A percentile compares a stretch with the other conserved stretches of the same genome.
Evolutionary conservation across 2,113 vertebrate genomes (phyloP).

Genomic region (Hyperopisus bebe): DNA sequence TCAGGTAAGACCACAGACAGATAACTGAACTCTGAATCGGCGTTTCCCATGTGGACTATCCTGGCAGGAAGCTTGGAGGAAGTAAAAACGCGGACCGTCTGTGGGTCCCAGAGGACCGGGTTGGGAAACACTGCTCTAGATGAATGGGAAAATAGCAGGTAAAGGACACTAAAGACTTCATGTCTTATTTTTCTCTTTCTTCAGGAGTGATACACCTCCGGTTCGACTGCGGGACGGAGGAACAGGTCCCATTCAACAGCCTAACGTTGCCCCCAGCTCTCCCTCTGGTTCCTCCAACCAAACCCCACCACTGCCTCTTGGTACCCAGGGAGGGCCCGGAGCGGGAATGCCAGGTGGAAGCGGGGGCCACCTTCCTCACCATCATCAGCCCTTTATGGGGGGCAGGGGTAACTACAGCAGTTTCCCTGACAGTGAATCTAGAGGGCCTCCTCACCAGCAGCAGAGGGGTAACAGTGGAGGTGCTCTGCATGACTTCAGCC

Average conservation of each 20-base stretch:
- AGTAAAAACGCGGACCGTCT: not conserved
- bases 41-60: not conserved
- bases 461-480: slow-evolving; percentile 53
- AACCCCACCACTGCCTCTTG: slow-evolving; percentile 57
- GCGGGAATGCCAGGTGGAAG: slow-evolving; percentile 38
- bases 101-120: not conserved
- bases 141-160: not conserved
- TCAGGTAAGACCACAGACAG: slow-evolving; percentile 55
- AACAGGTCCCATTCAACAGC: slow-evolving; percentile 56
- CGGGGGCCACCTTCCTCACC: slow-evolving; percentile 51
- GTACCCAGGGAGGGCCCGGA: slow-evolving; percentile 45
- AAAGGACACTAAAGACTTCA: not conserved
- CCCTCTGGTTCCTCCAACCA: slow-evolving; percentile 58
- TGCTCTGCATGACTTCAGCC: slow-evolving; percentile 51
- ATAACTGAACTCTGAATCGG: not conserved
- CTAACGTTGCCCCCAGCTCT: slow-evolving; percentile 36
- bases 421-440: slow-evolving; percentile 70
- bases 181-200: not conserved
- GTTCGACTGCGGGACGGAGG: slow-evolving; percentile 61
- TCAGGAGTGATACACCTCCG: slow-evolving; percentile 79
- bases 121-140: not conserved
- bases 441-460: slow-evolving; percentile 57
- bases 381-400: slow-evolving; percentile 64
- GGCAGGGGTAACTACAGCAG: slow-evolving; percentile 62
- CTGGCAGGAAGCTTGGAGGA: not conserved